Evolutionary conservation across 1,140 invertebrate species (phyloP), one percentile per base, ranked within the genome.

Genomic region (Holotrichia oblita): DNA sequence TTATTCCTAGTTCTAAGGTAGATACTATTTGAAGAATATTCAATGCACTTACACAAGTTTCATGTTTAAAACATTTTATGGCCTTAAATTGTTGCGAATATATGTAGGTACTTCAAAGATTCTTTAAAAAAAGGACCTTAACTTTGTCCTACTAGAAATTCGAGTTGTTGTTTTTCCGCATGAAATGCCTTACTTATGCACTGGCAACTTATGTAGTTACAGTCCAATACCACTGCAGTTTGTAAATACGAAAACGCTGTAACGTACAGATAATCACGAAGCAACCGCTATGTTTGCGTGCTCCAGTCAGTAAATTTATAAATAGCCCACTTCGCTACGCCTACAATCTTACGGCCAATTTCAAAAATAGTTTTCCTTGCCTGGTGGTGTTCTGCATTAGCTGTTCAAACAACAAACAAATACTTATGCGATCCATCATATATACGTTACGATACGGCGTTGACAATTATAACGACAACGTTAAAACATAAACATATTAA

Each of bases 341-440:
- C 48, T 55, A 55, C 48, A 17, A 55, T 55, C 48, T 55, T 55
- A 55, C 48, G 48, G 48, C 48, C 48, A 55, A 55, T 55, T 55
- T 55, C 14, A 55, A 55, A 55, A 55, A 55, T 55, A 55, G 48
- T 55, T 55, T 55, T 55, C 48, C 48, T 17, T 17, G 14, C 17
- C 48, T 17, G 48, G 17, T 55, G 48, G 48, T 14, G 48, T 55
- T 55, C 48, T 55, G n/a, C 48, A 55, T 55, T 17, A 14, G 12
- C 48, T 3, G 0, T 3, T n/a, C n/a, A 17, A 14, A 55, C 48
- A 55, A 55, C 48, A 55, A 55, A 55, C 48, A 55, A 55, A 55
- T 55, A 55, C 6, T 55, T 17, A 55, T 55, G 14, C 48, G 48
- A 14, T 55, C 14, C 12, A 34, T 4, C 27, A 4, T 34, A n/a